phyloP scores from a whole-genome alignment of 53 echinoderm and acorn worm species.

The Mesocentrotus franciscanus region DNA sequence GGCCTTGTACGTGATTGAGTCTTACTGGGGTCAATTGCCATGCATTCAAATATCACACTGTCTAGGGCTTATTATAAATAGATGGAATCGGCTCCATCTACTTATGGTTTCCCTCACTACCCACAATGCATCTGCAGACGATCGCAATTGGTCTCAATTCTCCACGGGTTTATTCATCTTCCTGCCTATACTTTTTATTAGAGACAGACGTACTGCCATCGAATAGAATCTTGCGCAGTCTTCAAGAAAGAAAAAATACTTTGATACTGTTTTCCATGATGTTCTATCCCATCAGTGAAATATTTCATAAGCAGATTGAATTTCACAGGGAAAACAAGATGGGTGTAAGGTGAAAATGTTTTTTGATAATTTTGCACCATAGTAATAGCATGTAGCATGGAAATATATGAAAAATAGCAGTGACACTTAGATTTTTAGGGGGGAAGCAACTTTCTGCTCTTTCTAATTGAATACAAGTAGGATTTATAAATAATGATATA shows the following conservation, averaged over 20 bases:
- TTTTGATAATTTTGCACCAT: too few species aligned
- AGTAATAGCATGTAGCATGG: too few species aligned
- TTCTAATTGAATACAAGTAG: too few species aligned
- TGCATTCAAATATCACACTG: conserved; percentile 48
- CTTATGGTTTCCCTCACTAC: conserved; percentile 1
- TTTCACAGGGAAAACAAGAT: too few species aligned
- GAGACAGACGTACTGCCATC: neutral
- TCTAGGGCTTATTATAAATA: conserved; percentile 57
- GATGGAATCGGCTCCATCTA: conserved; percentile 42
- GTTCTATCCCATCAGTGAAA: too few species aligned
- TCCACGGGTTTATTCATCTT: neutral
- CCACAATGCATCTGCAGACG: neutral
- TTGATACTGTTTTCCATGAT: too few species aligned
- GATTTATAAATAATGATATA: too few species aligned
- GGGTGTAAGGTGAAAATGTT: too few species aligned
- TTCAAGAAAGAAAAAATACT: neutral
- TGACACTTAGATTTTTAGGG: too few species aligned
- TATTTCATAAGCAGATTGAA: too few species aligned
- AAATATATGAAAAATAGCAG: too few species aligned
- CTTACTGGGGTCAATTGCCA: conserved; percentile 10
- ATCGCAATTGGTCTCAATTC: neutral
- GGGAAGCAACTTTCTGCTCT: too few species aligned
- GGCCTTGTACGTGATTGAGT: conserved; percentile 41
- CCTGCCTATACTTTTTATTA: neutral
- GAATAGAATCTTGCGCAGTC: neutral